Evolutionary conservation across 2,888 invertebrate species (phyloP).

Genomic region (Drosophila cracens): DNA sequence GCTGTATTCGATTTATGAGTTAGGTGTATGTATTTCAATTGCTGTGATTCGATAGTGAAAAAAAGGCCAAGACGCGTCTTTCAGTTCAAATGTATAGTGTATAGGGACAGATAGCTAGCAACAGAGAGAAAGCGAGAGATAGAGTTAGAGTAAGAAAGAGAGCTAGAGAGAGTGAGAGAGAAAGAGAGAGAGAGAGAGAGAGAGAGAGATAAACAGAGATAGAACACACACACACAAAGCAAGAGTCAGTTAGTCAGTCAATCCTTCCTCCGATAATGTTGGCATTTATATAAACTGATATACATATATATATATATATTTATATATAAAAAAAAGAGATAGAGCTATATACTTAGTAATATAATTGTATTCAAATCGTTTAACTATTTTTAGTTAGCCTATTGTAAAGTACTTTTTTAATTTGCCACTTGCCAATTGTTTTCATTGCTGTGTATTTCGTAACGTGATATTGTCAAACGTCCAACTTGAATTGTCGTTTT

Average conservation of each 20-base stretch:
- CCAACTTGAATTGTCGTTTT: constrained; percentile 77
- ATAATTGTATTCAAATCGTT: constrained; percentile 59
- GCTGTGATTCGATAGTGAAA: constrained; percentile 82
- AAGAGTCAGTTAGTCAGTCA: constrained; percentile 72
- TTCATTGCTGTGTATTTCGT: constrained; percentile 63
- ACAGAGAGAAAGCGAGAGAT: constrained; percentile 21
- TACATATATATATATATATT: constrained; percentile 26
- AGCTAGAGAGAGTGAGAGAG: constrained; percentile 10
- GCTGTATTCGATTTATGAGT: constrained; percentile 54
- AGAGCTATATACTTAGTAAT: constrained; percentile 53
- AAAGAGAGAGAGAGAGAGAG: constrained; percentile 8
- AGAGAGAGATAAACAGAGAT: constrained; percentile 14
- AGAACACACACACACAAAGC: constrained; percentile 23
- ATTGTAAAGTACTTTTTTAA: constrained; percentile 26
- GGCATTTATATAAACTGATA: constrained; percentile 75
- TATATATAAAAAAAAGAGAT: constrained; percentile 20
- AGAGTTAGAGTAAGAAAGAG: background rate
- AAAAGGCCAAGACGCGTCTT: constrained; percentile 73
- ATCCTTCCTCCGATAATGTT: constrained; percentile 83
- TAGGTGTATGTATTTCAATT: constrained; percentile 76
- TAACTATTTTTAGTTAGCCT: constrained; percentile 74
- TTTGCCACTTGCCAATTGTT: constrained; percentile 68
- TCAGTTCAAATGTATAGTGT: constrained; percentile 84
- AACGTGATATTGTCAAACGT: constrained; percentile 80
- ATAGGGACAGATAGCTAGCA: constrained; percentile 51